Evolutionary conservation across 2,888 invertebrate species (phyloP), one percentile per base, ranked within the genome.

Genomic region (Brenthis ino): DNA sequence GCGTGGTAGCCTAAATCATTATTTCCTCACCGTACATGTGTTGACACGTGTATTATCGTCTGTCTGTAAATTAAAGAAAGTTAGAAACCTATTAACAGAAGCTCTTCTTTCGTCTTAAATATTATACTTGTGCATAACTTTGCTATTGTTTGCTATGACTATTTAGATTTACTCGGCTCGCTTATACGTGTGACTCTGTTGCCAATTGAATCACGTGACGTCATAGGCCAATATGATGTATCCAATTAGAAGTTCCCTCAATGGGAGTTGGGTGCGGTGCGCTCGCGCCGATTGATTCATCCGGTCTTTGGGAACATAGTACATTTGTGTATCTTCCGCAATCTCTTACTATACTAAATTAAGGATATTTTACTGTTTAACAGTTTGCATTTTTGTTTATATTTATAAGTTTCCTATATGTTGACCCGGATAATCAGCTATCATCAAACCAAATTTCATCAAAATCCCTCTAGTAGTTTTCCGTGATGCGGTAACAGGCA

Each of bases 231-330:
- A 70, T 70, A 75, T 74, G 78, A 67, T 71, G 76, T 74, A 77
- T 79, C 82, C 82, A 85, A 85, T 86, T 84, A 84, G 81, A 73
- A 76, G 79, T 79, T 83, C 86, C 85, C 86, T 83, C 82, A 77
- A 82, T 81, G 79, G 82, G 79, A 83, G 80, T 79, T 80, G 88
- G 87, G 89, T 85, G 83, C 82, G 82, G 78, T 84, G 82, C 83
- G 83, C 82, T 76, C 75, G 84, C 84, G 85, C 77, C 84, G 91
- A 92, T 92, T 92, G 90, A 77, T 79, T 89, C 91, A 82, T 92
- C 92, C 92, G 91, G 91, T 86, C 82, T 77, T 76, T 78, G 80
- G 80, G 81, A 82, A 81, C 78, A 76, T 76, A 80, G 78, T 79
- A 79, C 79, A 78, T 82, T 80, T 83, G 81, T 81, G 80, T 82